Percentiles rank a stretch among this genome's conserved stretches.
phyloP scores from a whole-genome alignment of 1,140 invertebrate species.

The Heliconius congener region DNA sequence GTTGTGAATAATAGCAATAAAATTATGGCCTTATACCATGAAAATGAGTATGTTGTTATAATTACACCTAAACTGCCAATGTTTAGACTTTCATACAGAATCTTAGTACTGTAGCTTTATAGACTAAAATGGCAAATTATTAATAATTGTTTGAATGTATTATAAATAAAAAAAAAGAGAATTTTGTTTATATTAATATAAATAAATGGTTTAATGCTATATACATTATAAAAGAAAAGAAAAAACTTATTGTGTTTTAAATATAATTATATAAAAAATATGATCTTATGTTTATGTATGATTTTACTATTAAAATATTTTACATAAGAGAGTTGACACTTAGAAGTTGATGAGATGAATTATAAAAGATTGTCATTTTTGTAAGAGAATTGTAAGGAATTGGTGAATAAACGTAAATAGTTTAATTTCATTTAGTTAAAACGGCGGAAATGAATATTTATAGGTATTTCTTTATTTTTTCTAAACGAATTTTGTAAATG shows the following conservation, averaged over 20 bases:
- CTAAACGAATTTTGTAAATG: not conserved
- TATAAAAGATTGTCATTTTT: not conserved
- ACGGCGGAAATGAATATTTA: not conserved
- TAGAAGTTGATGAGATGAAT: not conserved
- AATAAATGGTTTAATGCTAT: conserved; percentile 8
- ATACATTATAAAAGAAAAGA: not conserved
- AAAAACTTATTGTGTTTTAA: not conserved
- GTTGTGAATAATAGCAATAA: conserved; percentile 10
- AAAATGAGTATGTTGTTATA: not conserved
- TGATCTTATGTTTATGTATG: not conserved
- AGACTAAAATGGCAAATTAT: not conserved
- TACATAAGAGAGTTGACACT: not conserved
- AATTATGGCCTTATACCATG: conserved; percentile 4
- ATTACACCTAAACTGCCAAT: not conserved
- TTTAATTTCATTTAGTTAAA: not conserved
- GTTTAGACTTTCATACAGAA: not conserved
- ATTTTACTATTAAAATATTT: conserved; percentile 1
- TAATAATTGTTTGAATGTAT: not conserved
- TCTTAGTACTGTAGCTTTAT: not conserved
- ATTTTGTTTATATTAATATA: not conserved
- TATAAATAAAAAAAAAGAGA: not conserved
- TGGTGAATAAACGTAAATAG: conserved; percentile 1
- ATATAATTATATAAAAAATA: not conserved
- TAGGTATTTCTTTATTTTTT: not conserved
- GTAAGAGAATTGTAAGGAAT: not conserved